A percentile compares a stretch with the other conserved stretches of the same genome.
Evolutionary conservation across 2,888 invertebrate species (phyloP).

Genomic region (Pseudolycoriella hygida): DNA sequence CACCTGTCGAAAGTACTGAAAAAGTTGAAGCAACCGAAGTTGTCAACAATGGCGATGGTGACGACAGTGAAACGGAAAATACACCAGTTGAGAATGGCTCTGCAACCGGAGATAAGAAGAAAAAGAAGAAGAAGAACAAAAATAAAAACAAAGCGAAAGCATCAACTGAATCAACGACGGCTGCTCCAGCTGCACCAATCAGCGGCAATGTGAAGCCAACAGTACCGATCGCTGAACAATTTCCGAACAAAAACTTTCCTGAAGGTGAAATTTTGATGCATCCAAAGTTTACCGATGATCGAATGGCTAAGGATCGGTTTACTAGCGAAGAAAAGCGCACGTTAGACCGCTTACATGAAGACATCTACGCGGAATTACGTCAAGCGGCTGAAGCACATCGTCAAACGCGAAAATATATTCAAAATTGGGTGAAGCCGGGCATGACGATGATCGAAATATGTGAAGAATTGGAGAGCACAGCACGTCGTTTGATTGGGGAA

Average conservation of each 20-base stretch:
- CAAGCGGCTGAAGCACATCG: conserved; percentile 96
- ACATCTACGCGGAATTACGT: conserved; percentile 86
- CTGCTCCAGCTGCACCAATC: background rate
- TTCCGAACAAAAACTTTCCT: conserved; percentile 69
- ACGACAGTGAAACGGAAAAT: conserved; percentile 18
- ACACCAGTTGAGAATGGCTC: conserved; percentile 14
- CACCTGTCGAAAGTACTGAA: conserved; percentile 25
- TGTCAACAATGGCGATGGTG: conserved; percentile 12
- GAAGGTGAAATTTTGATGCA: conserved; percentile 82
- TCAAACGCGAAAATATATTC: conserved; percentile 55
- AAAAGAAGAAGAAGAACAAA: conserved; percentile 34
- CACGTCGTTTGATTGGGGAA: conserved; percentile 82
- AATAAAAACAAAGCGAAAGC: conserved; percentile 47
- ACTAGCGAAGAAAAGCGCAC: conserved; percentile 77
- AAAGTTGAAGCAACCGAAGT: conserved; percentile 17
- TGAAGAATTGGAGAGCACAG: conserved; percentile 85
- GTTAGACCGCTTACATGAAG: conserved; percentile 75
- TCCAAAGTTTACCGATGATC: conserved; percentile 53
- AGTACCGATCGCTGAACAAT: conserved; percentile 72
- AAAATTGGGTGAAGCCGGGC: conserved; percentile 89
- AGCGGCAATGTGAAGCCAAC: conserved; percentile 49
- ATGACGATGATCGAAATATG: conserved; percentile 99
- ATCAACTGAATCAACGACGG: conserved; percentile 21
- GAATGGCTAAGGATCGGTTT: conserved; percentile 72
- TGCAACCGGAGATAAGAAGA: conserved; percentile 10